phyloP scores from a whole-genome alignment of 2,113 vertebrate genomes.

The Dinomys branickii region DNA sequence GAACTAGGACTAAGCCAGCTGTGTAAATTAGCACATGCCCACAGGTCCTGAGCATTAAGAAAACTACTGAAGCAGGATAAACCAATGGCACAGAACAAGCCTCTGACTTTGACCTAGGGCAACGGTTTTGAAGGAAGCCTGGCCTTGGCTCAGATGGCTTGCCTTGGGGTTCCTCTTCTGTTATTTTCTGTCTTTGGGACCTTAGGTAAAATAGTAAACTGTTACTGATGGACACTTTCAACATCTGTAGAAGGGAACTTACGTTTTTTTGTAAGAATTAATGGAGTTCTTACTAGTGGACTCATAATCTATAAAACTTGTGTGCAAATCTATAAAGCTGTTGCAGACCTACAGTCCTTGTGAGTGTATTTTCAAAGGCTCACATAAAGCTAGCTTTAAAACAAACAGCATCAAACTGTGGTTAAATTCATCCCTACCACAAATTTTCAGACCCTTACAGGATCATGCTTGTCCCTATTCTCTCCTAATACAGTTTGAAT shows the following conservation, averaged over 20 bases:
- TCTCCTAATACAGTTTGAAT: neutral
- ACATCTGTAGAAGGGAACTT: neutral
- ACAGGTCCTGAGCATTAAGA: neutral
- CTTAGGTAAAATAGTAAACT: neutral
- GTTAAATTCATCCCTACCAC: neutral
- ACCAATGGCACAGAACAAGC: neutral
- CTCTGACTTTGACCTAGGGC: neutral
- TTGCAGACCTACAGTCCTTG: neutral
- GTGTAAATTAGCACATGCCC: constrained; percentile 1
- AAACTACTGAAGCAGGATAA: constrained; percentile 2
- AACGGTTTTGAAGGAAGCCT: neutral
- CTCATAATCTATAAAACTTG: neutral
- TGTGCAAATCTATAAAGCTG: neutral
- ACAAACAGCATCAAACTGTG: neutral
- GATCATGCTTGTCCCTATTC: neutral
- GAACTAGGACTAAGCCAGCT: constrained; percentile 1
- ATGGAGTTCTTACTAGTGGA: neutral
- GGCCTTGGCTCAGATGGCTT: neutral
- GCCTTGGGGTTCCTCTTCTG: neutral
- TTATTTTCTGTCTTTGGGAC: neutral
- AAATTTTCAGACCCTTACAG: neutral
- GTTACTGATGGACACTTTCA: neutral
- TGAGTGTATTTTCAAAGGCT: neutral
- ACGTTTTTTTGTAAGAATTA: neutral
- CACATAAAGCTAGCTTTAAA: neutral